Conservation (phyloP, 2,888 invertebrate genomes). For the Pegoplata infirma region DNA sequence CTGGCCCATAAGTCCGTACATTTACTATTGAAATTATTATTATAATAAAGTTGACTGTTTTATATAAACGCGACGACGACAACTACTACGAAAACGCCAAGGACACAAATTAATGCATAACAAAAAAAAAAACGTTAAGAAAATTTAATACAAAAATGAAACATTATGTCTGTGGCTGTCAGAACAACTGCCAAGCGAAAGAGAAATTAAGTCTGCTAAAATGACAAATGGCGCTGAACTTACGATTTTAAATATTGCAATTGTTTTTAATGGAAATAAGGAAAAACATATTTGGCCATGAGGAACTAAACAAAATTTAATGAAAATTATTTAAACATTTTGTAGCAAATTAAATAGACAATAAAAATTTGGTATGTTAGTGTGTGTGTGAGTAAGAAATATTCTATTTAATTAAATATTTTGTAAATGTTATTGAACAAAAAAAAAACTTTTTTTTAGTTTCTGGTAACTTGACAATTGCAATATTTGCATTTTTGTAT, state of each 20-base stretch:
- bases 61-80: constrained; percentile 22
- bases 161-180: constrained; percentile 61
- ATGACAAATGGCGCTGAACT: constrained; percentile 62
- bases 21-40: constrained; percentile 58
- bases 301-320: too few species aligned
- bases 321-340: constrained; percentile 1
- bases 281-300: constrained; percentile 4
- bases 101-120: too few species aligned
- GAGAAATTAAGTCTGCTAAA: constrained; percentile 65
- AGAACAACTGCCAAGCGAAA: constrained; percentile 62
- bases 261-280: constrained; percentile 16
- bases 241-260: constrained; percentile 1
- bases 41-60: constrained; percentile 49
- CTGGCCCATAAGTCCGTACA: constrained; percentile 32
- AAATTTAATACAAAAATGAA: constrained; percentile 40
- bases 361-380: too few species aligned
- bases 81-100: too few species aligned
- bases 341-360: constrained; percentile 12
- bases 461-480: constrained; percentile 29
- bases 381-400: not conserved
- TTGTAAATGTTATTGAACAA: not conserved
- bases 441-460: constrained; percentile 7
- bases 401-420: constrained; percentile 48
- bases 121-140: not conserved
- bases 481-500: constrained; percentile 24